Percentiles rank a stretch among this genome's conserved stretches.
Evolutionary conservation across 2,113 vertebrate species (phyloP).

Genomic region (Sprattus sprattus): DNA sequence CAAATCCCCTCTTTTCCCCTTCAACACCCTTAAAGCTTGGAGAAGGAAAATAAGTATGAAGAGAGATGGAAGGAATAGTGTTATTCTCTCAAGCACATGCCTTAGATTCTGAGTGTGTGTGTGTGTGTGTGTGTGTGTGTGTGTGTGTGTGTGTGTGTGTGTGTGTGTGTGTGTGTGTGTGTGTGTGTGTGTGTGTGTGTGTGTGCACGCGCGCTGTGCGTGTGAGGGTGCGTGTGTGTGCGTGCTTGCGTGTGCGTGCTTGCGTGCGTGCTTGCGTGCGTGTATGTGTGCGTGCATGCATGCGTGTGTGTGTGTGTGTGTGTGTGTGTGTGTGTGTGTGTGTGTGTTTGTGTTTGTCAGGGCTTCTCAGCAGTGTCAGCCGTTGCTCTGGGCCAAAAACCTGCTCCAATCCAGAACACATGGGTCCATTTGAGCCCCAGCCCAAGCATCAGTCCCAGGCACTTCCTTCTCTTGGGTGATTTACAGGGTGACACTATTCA

Average conservation of each 20-base stretch:
- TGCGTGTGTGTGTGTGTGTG: no score
- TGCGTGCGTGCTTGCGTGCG: no score
- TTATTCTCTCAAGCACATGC: slow-evolving; percentile 15
- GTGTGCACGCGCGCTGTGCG: no score
- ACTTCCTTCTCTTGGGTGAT: slow-evolving; percentile 33
- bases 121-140: neutral
- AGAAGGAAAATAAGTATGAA: neutral
- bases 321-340: neutral
- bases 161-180: neutral
- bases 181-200: no score
- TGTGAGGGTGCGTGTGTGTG: no score
- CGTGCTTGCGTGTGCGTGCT: no score
- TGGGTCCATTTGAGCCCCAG: slow-evolving; percentile 43
- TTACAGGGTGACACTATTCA: slow-evolving; percentile 52
- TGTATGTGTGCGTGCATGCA: no score
- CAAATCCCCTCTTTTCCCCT: slow-evolving; percentile 14
- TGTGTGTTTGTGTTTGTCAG: slow-evolving; percentile 9
- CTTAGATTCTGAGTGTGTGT: neutral
- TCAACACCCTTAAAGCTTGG: slow-evolving; percentile 5
- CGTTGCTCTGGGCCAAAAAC: slow-evolving; percentile 33
- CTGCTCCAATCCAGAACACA: slow-evolving; percentile 33
- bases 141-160: neutral
- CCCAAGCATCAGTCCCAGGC: slow-evolving; percentile 41
- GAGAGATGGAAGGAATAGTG: slow-evolving; percentile 20
- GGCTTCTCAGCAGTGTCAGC: slow-evolving; percentile 24